Evolutionary conservation across 2,113 vertebrate species (phyloP).

Genomic region (Phrynocephalus versicolor): DNA sequence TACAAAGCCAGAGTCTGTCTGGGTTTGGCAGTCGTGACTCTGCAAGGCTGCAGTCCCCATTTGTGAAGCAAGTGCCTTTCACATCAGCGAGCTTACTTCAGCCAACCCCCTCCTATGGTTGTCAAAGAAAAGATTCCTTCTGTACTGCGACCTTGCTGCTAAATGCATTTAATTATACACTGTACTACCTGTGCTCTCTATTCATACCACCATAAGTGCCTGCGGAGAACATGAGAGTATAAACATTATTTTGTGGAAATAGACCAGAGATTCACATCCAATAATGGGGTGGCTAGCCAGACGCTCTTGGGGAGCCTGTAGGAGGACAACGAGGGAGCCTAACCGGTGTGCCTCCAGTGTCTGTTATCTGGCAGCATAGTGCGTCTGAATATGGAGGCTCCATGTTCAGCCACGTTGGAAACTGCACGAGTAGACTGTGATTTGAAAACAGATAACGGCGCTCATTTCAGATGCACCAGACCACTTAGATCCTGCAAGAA

Average conservation of each 20-base stretch:
- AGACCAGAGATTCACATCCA: background rate
- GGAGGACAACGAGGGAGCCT: background rate
- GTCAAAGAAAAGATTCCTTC: background rate
- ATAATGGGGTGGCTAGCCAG: background rate
- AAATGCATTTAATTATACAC: background rate
- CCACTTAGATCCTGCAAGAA: background rate
- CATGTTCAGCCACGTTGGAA: background rate
- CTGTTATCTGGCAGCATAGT: background rate
- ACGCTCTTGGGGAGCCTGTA: background rate
- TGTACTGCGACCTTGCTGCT: background rate
- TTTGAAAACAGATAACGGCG: background rate
- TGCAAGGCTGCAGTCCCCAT: background rate
- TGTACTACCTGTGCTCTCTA: background rate
- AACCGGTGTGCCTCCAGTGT: background rate
- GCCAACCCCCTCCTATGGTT: conserved; percentile 1
- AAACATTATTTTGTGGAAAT: background rate
- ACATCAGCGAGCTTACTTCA: background rate
- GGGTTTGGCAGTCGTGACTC: background rate
- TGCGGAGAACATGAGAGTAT: background rate
- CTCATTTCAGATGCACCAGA: background rate
- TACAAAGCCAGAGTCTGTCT: background rate
- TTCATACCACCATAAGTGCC: background rate
- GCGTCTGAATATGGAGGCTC: background rate
- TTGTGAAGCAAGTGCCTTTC: background rate
- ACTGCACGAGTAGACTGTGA: background rate